Evolutionary conservation across 2,797 vertebrate genomes (phyloP).

Genomic region (Acanthiza pusilla): DNA sequence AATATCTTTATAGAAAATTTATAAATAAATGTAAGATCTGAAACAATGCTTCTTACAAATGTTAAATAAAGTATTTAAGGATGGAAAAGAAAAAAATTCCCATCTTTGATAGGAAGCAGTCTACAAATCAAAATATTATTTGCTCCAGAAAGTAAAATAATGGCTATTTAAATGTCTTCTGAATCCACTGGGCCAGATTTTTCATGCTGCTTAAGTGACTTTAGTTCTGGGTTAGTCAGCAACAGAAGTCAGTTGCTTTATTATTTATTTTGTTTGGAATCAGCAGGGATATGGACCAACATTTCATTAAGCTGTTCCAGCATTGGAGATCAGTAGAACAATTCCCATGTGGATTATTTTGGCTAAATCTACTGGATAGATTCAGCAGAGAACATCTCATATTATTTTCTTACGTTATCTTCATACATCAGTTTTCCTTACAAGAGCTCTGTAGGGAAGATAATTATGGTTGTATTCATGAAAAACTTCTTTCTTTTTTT

Average conservation of each 20-base stretch:
- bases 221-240: neutral
- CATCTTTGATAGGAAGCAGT: neutral
- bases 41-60: neutral
- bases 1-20: neutral
- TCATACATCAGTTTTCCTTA: neutral
- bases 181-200: neutral
- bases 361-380: neutral
- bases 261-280: neutral
- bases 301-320: neutral
- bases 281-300: neutral
- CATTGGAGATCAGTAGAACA: fast-evolving
- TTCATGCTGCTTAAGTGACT: neutral
- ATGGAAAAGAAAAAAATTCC: neutral
- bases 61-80: neutral
- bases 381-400: neutral
- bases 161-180: neutral
- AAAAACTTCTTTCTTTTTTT: neutral
- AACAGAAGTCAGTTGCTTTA: neutral
- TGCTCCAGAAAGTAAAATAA: neutral
- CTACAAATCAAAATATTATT: neutral
- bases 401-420: neutral
- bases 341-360: neutral
- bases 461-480: neutral
- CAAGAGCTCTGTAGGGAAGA: neutral
- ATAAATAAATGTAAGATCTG: neutral